These are phyloP conservation scores for Corythaeola cristata DNA, from an alignment of 2,113 vertebrate genomes.

Conservation along the genomic window DNA sequence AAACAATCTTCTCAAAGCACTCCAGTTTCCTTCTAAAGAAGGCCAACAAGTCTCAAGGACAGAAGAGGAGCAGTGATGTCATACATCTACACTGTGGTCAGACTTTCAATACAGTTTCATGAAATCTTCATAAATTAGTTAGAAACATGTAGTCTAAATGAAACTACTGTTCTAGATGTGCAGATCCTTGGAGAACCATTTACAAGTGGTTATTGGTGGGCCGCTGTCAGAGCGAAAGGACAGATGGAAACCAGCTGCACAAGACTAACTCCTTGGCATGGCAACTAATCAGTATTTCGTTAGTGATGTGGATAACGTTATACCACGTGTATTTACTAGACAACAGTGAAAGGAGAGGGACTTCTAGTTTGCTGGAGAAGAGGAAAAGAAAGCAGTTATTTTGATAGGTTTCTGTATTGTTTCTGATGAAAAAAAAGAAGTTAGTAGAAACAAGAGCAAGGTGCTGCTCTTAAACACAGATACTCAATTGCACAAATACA, in stretches of 20 bases:
- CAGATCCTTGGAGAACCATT: background rate
- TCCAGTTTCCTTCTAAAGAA: background rate
- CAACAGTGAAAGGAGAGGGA: background rate
- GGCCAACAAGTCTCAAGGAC: background rate
- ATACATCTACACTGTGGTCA: background rate
- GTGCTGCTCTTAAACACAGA: background rate
- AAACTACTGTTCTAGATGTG: background rate
- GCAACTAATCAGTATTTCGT: background rate
- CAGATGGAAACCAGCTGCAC: background rate
- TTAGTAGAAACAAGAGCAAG: background rate
- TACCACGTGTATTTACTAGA: background rate
- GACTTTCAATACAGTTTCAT: background rate
- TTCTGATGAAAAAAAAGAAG: background rate
- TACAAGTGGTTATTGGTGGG: background rate
- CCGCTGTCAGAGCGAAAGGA: rapidly evolving
- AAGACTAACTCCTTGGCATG: background rate
- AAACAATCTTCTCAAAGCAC: background rate
- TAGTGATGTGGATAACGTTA: background rate
- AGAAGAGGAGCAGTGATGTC: background rate
- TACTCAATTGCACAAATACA: background rate
- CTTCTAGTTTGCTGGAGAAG: background rate
- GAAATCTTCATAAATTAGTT: background rate
- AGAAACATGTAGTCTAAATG: background rate
- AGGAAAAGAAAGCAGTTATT: background rate
- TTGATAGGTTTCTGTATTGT: background rate